Evolutionary conservation across 2,797 vertebrate genomes (phyloP), one percentile per base, ranked within the genome.

Genomic region (Mallotus villosus): DNA sequence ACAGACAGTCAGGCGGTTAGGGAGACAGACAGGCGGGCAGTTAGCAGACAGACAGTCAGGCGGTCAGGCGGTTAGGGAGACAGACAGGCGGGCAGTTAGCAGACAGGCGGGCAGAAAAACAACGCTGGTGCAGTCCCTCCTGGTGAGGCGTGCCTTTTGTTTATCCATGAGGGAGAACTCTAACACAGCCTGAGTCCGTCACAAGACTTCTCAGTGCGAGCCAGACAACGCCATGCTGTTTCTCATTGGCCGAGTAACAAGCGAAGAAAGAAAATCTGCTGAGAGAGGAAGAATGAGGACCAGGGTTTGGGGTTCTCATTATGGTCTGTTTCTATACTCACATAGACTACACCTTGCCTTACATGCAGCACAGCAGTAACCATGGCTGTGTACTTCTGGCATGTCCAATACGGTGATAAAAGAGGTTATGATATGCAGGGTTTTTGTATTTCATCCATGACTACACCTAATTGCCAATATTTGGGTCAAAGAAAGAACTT

Each of bases 151-250:
- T 37, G 34, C 34, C 9, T 37, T 37, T 46, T 46, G 11, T 46
- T 46, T 16, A 25, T 60, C 19, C 19, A 55, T 17, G 16, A 6
- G 17, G 19, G 51, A 55, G 4, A 55, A n/a, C 51, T 9, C 14
- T 9, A 49, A 49, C 8, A 49, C 46, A 49, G 8, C 27, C 27
- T 46, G 41, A n/a, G 51, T 64, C 17, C 9, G 1, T 21, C 63
- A 21, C 32, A 64, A 34, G 17, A 37, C 70, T 68, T 49, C 70
- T 69, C 60, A 60, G 59, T 53, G 29, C 59, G 58, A 24, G 63
- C 61, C 66, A 66, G 73, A 60, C 59, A 37, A 59, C 12, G 25
- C 68, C 61, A 60, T 55, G 67, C 72, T 80, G 76, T 27, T 80
- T 60, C 46, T 55, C 53, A 71, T 72, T 68, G 72, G 65, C 64